Evolutionary conservation across 2,888 invertebrate genomes (phyloP).

Genomic region (Aquatica leii): DNA sequence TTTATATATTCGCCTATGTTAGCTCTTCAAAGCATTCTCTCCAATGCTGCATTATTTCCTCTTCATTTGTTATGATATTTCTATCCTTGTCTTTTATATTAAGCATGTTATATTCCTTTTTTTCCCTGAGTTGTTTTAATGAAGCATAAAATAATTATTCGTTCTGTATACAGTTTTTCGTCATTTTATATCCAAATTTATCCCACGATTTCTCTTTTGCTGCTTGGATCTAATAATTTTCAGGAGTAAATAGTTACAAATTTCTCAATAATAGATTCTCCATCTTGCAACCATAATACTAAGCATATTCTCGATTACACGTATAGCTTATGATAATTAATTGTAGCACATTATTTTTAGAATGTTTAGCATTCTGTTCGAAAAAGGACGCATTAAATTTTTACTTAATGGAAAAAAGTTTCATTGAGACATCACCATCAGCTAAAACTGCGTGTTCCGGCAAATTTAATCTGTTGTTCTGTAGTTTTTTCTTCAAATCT

Average conservation of each 20-base stretch:
- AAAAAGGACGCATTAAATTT: slow-evolving; percentile 19
- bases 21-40: too few relatives aligned
- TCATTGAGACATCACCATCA: slow-evolving; percentile 8
- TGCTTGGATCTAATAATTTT: slow-evolving; percentile 20
- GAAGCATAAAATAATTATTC: too few relatives aligned
- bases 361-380: slow-evolving; percentile 12
- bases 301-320: slow-evolving; percentile 35
- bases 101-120: too few relatives aligned
- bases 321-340: slow-evolving; percentile 13
- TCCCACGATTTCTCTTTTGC: too few relatives aligned
- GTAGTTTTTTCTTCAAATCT: slow-evolving; percentile 12
- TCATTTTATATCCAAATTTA: too few relatives aligned
- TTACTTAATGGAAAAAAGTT: slow-evolving; percentile 20
- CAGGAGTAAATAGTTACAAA: slow-evolving; percentile 25
- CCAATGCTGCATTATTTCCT: too few relatives aligned
- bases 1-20: too few relatives aligned
- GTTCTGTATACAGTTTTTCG: too few relatives aligned
- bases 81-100: too few relatives aligned
- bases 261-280: slow-evolving; percentile 31
- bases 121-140: too few relatives aligned
- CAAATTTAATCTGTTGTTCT: neutral
- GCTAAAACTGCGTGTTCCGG: too few relatives aligned
- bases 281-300: slow-evolving; percentile 35
- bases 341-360: slow-evolving; percentile 28
- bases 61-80: too few relatives aligned